These are phyloP conservation scores for Eudemis profundana DNA, from an alignment of 2,888 invertebrate genomes.

Conservation along the genomic window DNA sequence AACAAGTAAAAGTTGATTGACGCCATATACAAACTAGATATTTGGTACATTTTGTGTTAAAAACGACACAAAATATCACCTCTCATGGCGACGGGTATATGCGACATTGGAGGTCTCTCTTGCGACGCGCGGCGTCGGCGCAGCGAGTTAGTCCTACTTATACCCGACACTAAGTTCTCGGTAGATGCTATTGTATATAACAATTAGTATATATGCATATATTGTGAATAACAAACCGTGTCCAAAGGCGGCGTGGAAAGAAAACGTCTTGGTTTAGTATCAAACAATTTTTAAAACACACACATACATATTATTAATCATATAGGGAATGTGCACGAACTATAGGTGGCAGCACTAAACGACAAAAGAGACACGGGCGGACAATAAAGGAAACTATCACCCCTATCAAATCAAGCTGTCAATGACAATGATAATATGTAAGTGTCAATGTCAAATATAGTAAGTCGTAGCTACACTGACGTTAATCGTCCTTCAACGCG, in stretches of 20 bases:
- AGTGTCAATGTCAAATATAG: no score
- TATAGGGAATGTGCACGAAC: no score
- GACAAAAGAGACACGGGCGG: no score
- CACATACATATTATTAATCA: neutral
- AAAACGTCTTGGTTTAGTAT: no score
- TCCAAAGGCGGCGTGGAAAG: slow-evolving; percentile 59
- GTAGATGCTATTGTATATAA: slow-evolving; percentile 65
- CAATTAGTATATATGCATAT: neutral
- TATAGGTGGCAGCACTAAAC: no score
- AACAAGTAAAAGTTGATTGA: neutral
- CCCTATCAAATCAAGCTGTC: no score
- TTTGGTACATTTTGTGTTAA: no score
- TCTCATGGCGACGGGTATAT: slow-evolving; percentile 80
- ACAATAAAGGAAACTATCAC: no score
- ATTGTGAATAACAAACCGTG: slow-evolving; percentile 48
- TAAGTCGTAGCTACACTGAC: no score
- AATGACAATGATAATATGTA: no score
- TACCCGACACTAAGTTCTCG: slow-evolving; percentile 71
- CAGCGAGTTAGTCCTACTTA: slow-evolving; percentile 69
- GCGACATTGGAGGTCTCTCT: slow-evolving; percentile 76
- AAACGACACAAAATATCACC: slow-evolving; percentile 57
- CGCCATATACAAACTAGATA: slow-evolving; percentile 5
- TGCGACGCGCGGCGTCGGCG: slow-evolving; percentile 74
- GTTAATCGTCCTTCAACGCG: no score
- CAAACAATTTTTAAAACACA: slow-evolving; percentile 1